A percentile compares a stretch with the other conserved stretches of the same genome.
Evolutionary conservation across 2,888 invertebrate species (phyloP).

Genomic region (Eupithecia subumbrata): DNA sequence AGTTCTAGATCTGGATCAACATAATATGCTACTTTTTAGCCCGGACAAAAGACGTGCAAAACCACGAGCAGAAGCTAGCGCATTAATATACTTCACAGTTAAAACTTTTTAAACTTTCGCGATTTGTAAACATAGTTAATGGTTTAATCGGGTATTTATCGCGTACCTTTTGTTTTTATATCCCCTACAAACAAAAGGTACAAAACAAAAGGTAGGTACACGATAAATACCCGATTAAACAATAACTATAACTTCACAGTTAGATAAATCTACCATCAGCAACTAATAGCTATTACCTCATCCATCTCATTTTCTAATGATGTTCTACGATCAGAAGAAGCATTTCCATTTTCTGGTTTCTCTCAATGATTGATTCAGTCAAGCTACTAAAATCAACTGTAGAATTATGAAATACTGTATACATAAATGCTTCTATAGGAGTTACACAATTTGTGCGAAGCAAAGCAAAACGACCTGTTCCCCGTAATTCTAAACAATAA

Average conservation of each 20-base stretch:
- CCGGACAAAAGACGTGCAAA: background rate
- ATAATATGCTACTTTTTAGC: background rate
- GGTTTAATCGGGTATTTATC: no score
- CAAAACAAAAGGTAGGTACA: no score
- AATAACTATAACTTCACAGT: no score
- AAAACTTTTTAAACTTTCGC: no score
- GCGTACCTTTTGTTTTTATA: no score
- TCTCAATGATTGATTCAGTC: background rate
- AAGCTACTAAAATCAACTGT: background rate
- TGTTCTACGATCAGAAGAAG: background rate
- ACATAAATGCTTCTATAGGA: background rate
- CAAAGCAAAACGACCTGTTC: slow-evolving; percentile 20
- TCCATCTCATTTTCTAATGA: background rate
- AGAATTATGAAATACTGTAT: background rate
- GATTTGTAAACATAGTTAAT: no score
- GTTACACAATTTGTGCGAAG: slow-evolving; percentile 20
- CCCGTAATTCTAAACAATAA: slow-evolving; percentile 40
- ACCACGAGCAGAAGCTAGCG: no score
- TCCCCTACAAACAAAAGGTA: no score
- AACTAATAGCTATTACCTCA: no score
- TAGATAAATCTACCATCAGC: no score
- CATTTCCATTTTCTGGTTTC: background rate
- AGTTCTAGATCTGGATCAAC: background rate
- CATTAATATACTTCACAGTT: no score
- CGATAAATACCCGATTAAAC: no score